Evolutionary conservation across 2,113 vertebrate species (phyloP).

Genomic region (Saguinus midas): DNA sequence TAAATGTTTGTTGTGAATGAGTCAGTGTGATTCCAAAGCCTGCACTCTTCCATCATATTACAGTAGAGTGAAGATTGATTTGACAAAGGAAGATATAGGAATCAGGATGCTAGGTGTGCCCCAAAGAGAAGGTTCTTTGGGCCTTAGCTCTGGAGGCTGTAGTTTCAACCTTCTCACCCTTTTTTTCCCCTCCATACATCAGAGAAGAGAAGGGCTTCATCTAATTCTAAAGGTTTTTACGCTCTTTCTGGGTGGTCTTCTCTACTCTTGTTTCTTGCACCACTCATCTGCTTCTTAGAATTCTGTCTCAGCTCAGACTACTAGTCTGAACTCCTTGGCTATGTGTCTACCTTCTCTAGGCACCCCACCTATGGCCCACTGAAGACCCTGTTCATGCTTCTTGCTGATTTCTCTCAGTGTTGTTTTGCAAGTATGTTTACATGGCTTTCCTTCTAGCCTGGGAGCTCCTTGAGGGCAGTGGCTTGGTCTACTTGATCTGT

Average conservation of each 20-base stretch:
- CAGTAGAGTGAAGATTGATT: neutral
- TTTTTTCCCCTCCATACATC: neutral
- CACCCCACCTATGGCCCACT: neutral
- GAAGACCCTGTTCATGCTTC: neutral
- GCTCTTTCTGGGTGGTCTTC: constrained; percentile 7
- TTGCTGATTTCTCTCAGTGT: neutral
- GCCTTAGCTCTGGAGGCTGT: neutral
- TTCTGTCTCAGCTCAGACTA: neutral
- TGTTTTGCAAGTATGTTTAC: neutral
- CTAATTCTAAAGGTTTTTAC: neutral
- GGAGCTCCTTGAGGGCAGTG: neutral
- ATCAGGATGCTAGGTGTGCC: neutral
- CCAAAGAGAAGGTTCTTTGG: constrained; percentile 2
- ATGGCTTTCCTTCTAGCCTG: neutral
- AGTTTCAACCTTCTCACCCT: neutral
- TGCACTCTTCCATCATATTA: neutral
- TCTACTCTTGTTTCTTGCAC: neutral
- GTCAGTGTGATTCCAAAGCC: neutral
- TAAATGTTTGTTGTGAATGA: neutral
- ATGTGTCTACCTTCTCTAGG: neutral
- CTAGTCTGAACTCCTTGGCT: neutral
- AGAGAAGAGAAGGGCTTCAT: neutral
- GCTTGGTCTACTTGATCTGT: neutral
- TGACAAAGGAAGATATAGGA: neutral
- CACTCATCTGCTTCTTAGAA: neutral